phyloP scores from a whole-genome alignment of 2,888 invertebrate species.

The Drosophila austrosaltans region DNA sequence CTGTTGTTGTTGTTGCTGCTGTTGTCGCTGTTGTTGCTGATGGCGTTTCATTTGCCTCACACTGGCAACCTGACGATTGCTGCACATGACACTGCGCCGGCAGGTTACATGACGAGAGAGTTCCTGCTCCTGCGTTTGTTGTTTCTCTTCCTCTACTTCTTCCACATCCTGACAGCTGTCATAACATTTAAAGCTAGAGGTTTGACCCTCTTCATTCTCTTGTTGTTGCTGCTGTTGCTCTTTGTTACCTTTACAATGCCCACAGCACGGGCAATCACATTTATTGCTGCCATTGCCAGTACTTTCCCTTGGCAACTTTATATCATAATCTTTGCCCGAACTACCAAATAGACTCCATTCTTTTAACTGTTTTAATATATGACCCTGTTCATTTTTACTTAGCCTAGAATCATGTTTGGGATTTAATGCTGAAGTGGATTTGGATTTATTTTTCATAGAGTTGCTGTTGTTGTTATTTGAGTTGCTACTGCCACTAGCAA shows the following conservation, averaged over 20 bases:
- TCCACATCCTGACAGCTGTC: slow-evolving; percentile 62
- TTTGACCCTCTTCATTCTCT: slow-evolving; percentile 12
- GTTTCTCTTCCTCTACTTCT: slow-evolving; percentile 31
- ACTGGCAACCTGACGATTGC: slow-evolving; percentile 67
- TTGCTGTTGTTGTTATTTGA: not conserved
- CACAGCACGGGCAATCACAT: slow-evolving; percentile 79
- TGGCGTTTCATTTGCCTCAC: slow-evolving; percentile 76
- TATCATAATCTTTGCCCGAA: slow-evolving; percentile 75
- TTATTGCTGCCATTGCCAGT: not conserved
- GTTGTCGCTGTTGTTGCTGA: slow-evolving; percentile 51
- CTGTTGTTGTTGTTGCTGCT: slow-evolving; percentile 41
- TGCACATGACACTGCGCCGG: slow-evolving; percentile 74
- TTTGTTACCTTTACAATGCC: slow-evolving; percentile 61
- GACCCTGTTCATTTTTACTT: slow-evolving; percentile 73
- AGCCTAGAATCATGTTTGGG: slow-evolving; percentile 47
- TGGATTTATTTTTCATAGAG: slow-evolving; percentile 47
- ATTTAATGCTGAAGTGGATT: slow-evolving; percentile 73
- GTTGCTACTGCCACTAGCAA: not conserved
- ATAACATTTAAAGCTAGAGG: slow-evolving; percentile 63
- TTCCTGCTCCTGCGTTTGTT: slow-evolving; percentile 27
- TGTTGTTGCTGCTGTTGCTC: slow-evolving; percentile 26
- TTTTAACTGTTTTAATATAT: slow-evolving; percentile 81
- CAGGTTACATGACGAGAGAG: slow-evolving; percentile 62
- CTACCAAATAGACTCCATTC: slow-evolving; percentile 83
- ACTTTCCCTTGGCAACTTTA: slow-evolving; percentile 47